Base-by-base conservation (phyloP, 2,888 invertebrate species). In the Hirtodrosophila alboralis region DNA sequence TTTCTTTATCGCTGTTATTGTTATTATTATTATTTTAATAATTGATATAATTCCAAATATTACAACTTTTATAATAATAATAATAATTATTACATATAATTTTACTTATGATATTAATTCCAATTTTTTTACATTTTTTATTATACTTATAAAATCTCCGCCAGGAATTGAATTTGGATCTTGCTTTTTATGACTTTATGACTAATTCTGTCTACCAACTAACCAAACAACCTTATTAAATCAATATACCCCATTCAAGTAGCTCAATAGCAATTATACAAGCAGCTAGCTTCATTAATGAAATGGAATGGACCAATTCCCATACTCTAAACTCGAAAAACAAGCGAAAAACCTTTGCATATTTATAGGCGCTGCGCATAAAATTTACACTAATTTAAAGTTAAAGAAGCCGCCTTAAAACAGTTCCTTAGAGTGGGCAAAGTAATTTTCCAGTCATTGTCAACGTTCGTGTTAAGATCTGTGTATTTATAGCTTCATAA, bases 321-420 rank as follows among this genome's bases (percentile, higher is more conserved):
- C 31, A 7, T 13, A 8, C 7, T 31, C 31, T 27, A 21, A 16
- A 56, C 47, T 10, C 21, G 7, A 1, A 1, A 8, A 21, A 31
- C 38, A 38, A 53, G 45, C 45, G 27, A 23, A 21, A 34, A 59
- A 68, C 56, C 62, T 66, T 76, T 81, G 84, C 74, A 81, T 84
- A 84, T 78, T 81, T 70, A 78, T 70, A 62, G 71, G 63, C 47
- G 8, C 31, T 10, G 37, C 44, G 65, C 75, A 64, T 62, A 78
- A 58, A 52, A 73, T 76, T 69, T 61, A 59, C 71, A 78, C 67
- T 81, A 62, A 81, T 84, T 84, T 78, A 58, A 75, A 74, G 58
- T 66, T 44, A n/a, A n/a, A n/a, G 47, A 48, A 49, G 31, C 30
- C 31, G 12, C 13, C 13, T 8, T 26, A 30, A 26, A 14, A 41